A percentile compares a stretch with the other conserved stretches of the same genome.
Evolutionary conservation across 1,140 invertebrate genomes (phyloP).

Genomic region (Ips nitidus): DNA sequence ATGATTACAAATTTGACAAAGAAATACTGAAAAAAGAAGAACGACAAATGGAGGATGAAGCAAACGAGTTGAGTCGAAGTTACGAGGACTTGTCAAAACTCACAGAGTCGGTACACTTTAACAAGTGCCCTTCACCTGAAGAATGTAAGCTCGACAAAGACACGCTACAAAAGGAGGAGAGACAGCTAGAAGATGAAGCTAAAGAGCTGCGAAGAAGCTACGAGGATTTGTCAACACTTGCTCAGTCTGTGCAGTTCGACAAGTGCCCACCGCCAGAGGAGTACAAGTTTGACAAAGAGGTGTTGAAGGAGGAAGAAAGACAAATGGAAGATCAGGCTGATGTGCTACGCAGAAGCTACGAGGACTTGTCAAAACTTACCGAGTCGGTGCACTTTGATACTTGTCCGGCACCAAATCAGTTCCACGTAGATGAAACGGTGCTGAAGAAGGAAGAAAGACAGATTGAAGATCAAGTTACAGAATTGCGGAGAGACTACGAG

Average conservation of each 20-base stretch:
- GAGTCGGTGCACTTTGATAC: conserved; percentile 37
- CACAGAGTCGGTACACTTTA: conserved; percentile 33
- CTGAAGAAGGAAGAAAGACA: conserved; percentile 33
- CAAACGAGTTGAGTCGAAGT: conserved; percentile 21
- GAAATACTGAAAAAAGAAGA: conserved; percentile 28
- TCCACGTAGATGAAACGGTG: conserved; percentile 14
- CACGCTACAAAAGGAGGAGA: conserved; percentile 25
- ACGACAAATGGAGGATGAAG: conserved; percentile 35
- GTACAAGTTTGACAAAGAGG: conserved; percentile 20
- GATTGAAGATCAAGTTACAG: conserved; percentile 29
- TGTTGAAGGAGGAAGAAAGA: conserved; percentile 30
- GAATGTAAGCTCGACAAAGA: conserved; percentile 17
- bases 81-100: conserved; percentile 31
- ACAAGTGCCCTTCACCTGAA: conserved; percentile 14
- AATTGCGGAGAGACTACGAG: conserved; percentile 9
- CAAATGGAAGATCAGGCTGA: conserved; percentile 32
- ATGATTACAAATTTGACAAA: conserved; percentile 20
- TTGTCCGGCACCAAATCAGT: conserved; percentile 16
- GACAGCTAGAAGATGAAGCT: conserved; percentile 36
- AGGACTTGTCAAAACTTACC: conserved; percentile 34
- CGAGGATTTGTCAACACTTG: conserved; percentile 32
- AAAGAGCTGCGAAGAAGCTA: conserved; percentile 27
- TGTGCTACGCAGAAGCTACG: conserved; percentile 25
- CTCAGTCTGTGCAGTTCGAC: conserved; percentile 34
- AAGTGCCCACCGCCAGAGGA: conserved; percentile 27